Percentiles rank a stretch among this genome's conserved stretches.
phyloP scores from a whole-genome alignment of 2,888 invertebrate genomes.

The Ethmia dodecea region DNA sequence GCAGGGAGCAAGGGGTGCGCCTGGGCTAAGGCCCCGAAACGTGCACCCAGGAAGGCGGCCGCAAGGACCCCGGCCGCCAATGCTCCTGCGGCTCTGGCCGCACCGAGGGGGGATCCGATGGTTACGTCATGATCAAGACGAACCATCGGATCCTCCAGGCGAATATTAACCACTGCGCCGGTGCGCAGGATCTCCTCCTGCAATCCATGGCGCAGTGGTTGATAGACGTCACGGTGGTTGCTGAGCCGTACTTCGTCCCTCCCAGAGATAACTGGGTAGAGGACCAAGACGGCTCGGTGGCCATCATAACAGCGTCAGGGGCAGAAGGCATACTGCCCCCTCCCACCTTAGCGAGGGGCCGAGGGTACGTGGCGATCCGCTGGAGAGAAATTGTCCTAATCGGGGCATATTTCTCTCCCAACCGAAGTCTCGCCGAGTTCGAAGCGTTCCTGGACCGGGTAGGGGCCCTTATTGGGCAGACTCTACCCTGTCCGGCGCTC shows the following conservation, averaged over 20 bases:
- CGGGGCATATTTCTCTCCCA: constrained; percentile 21
- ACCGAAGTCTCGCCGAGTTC: constrained; percentile 16
- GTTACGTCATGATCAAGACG: no score
- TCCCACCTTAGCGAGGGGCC: constrained; percentile 6
- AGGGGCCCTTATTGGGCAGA: not conserved
- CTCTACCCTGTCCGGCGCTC: not conserved
- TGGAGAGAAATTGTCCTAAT: constrained; percentile 7
- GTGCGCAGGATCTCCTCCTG: constrained; percentile 12
- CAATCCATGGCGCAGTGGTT: no score
- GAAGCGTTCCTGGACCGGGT: constrained; percentile 14
- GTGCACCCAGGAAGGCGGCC: no score
- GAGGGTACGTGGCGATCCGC: constrained; percentile 12
- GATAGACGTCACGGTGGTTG: no score
- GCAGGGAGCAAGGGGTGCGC: no score
- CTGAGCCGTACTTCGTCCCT: not conserved
- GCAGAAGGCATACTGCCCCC: constrained; percentile 8
- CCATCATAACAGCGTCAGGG: not conserved
- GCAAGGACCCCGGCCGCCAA: no score
- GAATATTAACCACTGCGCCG: constrained; percentile 2
- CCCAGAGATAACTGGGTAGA: not conserved
- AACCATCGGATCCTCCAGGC: constrained; percentile 2
- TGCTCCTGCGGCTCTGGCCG: not conserved
- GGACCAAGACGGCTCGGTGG: not conserved
- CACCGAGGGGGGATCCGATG: no score
- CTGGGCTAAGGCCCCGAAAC: no score